These are phyloP conservation scores for Tridacna gigas DNA, from an alignment of 2,888 invertebrate genomes.

Conservation along the genomic window DNA sequence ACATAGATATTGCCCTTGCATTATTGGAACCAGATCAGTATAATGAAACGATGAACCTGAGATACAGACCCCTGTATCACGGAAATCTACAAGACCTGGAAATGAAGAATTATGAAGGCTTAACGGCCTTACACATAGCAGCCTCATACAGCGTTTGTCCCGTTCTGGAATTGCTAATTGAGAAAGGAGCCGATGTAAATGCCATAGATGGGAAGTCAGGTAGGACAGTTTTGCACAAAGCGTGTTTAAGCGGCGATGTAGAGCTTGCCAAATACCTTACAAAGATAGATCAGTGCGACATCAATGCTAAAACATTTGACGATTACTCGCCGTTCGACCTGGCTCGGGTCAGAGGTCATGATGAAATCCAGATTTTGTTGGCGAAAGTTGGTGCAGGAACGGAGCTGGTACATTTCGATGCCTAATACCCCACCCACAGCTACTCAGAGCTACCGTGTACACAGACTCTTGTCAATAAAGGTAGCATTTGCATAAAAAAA, in stretches of 20 bases:
- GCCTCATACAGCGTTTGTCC: conserved; percentile 14
- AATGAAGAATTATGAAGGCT: conserved; percentile 51
- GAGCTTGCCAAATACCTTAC: conserved; percentile 36
- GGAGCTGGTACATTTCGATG: neutral
- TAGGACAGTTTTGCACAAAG: conserved; percentile 53
- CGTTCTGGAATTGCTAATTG: conserved; percentile 22
- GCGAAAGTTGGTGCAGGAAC: conserved; percentile 44
- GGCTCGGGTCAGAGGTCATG: conserved; percentile 46
- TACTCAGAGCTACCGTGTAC: too few species aligned
- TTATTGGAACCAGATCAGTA: conserved; percentile 20
- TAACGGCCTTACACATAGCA: conserved; percentile 52
- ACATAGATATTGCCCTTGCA: neutral
- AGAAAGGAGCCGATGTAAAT: conserved; percentile 36
- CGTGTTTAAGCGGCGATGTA: conserved; percentile 37
- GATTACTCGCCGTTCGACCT: conserved; percentile 57
- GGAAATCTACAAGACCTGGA: conserved; percentile 26
- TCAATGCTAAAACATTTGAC: conserved; percentile 57
- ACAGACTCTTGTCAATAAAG: too few species aligned
- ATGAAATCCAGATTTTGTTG: conserved; percentile 34
- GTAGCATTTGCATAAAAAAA: too few species aligned
- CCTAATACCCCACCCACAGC: too few species aligned
- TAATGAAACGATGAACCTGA: conserved; percentile 13
- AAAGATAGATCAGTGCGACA: conserved; percentile 33
- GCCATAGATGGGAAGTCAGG: conserved; percentile 23
- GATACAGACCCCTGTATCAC: conserved; percentile 25